Evolutionary conservation across 2,797 vertebrate genomes (phyloP).

Genomic region (Gallinago nigripennis): DNA sequence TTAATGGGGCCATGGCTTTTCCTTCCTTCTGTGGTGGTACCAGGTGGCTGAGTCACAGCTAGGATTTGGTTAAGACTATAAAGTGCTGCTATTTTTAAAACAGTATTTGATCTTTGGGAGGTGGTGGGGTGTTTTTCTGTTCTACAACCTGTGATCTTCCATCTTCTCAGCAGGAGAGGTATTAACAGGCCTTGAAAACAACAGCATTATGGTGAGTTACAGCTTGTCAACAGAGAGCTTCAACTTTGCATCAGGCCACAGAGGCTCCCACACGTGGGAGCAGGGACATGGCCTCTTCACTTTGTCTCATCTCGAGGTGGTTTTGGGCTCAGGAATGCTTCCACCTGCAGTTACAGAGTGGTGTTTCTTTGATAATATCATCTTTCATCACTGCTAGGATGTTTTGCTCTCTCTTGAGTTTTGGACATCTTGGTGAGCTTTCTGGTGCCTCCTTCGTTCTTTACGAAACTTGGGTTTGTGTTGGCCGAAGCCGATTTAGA

Average conservation of each 20-base stretch:
- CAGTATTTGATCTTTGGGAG: neutral
- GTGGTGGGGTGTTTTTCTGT: neutral
- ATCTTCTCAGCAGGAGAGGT: neutral
- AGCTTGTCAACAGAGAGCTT: neutral
- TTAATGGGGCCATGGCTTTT: neutral
- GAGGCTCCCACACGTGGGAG: fast-evolving
- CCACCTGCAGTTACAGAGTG: neutral
- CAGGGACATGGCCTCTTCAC: neutral
- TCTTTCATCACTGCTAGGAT: neutral
- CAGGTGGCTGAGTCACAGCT: neutral
- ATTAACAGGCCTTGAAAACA: neutral
- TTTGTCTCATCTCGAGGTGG: neutral
- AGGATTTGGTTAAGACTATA: neutral
- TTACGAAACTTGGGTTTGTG: fast-evolving
- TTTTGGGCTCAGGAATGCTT: neutral
- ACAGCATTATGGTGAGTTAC: neutral
- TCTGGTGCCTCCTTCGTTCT: neutral
- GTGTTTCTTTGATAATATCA: neutral
- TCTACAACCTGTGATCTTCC: neutral
- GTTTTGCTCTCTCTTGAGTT: neutral
- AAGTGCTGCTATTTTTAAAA: neutral
- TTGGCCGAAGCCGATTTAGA: neutral
- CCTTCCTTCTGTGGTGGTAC: neutral
- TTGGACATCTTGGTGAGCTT: neutral
- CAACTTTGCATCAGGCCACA: neutral